Evolutionary conservation across 1,140 invertebrate genomes (phyloP).

Genomic region (Hormaphis cornu): DNA sequence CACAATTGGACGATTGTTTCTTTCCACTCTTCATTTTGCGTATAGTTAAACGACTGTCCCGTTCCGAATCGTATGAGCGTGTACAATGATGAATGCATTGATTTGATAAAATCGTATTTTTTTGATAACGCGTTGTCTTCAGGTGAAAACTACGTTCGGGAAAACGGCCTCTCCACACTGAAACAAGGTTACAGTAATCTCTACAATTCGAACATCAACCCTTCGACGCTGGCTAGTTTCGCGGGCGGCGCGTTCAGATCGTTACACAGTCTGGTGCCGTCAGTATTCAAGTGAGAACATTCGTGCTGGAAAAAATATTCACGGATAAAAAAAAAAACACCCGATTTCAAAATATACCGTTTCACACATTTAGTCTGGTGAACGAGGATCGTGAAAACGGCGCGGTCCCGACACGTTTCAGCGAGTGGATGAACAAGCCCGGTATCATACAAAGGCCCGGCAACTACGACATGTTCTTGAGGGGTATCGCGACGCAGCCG

Average conservation of each 20-base stretch:
- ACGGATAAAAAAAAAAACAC: neutral
- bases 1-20: too few relatives aligned
- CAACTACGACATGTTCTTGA: conserved; percentile 37
- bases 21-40: too few relatives aligned
- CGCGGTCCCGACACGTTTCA: conserved; percentile 21
- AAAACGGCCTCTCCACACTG: conserved; percentile 7
- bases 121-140: neutral
- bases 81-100: too few relatives aligned
- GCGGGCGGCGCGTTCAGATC: conserved; percentile 53
- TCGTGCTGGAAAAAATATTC: neutral
- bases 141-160: conserved; percentile 27
- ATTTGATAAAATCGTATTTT: too few relatives aligned
- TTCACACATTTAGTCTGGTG: conserved; percentile 27
- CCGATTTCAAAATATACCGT: neutral
- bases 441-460: conserved; percentile 33
- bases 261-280: conserved; percentile 52
- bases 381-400: conserved; percentile 29
- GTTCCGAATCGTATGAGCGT: too few relatives aligned
- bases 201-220: conserved; percentile 55
- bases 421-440: conserved; percentile 34
- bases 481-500: conserved; percentile 59
- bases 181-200: conserved; percentile 36
- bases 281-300: conserved; percentile 39
- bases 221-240: conserved; percentile 55
- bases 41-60: too few relatives aligned